These are phyloP conservation scores for Argopecten irradians DNA, from an alignment of 1,140 invertebrate genomes.

Conservation along the genomic window DNA sequence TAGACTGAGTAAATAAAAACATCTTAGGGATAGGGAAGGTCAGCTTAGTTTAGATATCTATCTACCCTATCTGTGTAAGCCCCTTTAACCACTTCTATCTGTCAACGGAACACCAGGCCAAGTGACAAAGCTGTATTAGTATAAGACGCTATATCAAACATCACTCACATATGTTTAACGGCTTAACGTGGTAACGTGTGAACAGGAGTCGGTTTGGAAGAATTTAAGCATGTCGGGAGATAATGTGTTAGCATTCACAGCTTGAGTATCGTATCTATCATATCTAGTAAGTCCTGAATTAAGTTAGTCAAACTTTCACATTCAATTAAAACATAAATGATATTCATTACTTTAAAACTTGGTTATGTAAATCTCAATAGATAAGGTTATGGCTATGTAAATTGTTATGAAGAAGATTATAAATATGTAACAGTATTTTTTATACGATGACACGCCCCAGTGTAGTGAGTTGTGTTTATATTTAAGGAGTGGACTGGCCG, in stretches of 20 bases:
- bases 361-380: no score
- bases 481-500: no score
- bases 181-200: not conserved
- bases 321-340: no score
- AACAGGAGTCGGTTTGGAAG: not conserved
- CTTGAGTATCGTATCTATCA: no score
- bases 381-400: no score
- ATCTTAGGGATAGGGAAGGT: not conserved
- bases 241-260: not conserved
- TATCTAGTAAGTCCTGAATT: no score
- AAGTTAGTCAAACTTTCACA: no score
- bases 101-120: not conserved
- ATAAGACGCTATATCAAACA: not conserved
- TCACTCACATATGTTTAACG: conserved; percentile 7
- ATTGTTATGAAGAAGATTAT: no score
- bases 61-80: not conserved
- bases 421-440: no score
- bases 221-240: not conserved
- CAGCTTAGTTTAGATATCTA: not conserved
- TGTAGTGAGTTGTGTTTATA: not conserved
- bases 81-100: conserved; percentile 14
- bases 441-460: no score
- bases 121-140: not conserved
- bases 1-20: conserved; percentile 14
- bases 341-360: no score